Base-by-base conservation (phyloP, 2,888 invertebrate species). In the Tachina grossa region DNA sequence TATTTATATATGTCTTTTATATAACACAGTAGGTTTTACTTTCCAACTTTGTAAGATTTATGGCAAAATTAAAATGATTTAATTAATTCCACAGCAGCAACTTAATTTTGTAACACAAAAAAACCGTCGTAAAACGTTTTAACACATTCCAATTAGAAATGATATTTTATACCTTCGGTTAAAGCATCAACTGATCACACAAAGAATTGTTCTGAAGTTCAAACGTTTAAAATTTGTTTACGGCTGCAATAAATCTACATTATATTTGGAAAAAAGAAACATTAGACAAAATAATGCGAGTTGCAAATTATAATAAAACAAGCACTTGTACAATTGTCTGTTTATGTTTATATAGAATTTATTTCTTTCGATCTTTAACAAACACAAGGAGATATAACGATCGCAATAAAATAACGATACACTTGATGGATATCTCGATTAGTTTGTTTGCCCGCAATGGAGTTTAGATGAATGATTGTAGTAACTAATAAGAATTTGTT, bases 61-160 rank as follows among this genome's bases (percentile, higher is more conserved):
- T 19, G 45, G 49, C 31, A 39, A 49, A 63, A 69, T 5, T 39
- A 53, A 59, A 76, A 71, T 77, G 76, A 19, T 76, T 82, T 65
- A 71, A 55, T 68, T 61, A 51, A 59, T 59, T 53, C 41, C 16
- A 63, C 66, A 65, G 19, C 66, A 66, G 41, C 43, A 45, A 72
- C 22, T 71, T 83, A 77, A 71, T 83, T 72, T 77, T 53, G 11
- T 49, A 66, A 72, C 31, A 31, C 2, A 31, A 31, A 31, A n/a
- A n/a, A n/a, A n/a, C 22, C 22, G 22, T 59, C 16, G 65, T n/a
- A 69, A 53, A 75, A 74, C 19, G 61, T 68, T 65, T 68, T 71
- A 39, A 65, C 14, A 68, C 45, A 41, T 63, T 41, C 57, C 57
- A 76, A 71, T 76, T 55, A 49, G 43, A 47, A 47, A 59, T 49